Conservation (phyloP, 2,797 vertebrate species). For the Lemur catta region DNA sequence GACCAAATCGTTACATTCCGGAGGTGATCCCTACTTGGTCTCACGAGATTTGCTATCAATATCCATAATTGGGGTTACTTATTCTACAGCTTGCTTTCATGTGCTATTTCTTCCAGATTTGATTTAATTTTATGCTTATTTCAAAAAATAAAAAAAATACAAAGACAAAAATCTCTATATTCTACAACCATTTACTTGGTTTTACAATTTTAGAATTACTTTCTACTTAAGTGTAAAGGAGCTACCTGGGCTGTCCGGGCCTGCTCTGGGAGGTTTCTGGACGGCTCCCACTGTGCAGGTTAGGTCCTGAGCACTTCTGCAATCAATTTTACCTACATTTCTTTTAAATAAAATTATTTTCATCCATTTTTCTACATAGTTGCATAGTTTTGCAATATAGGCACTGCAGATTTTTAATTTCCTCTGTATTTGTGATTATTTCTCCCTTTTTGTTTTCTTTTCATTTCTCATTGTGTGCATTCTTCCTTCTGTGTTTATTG, state of each 20-base stretch:
- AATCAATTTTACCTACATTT: background rate
- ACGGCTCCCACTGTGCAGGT: background rate
- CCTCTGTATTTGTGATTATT: background rate
- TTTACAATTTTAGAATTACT: background rate
- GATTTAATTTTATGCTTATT: background rate
- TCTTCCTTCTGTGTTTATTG: background rate
- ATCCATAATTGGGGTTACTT: constrained; percentile 6
- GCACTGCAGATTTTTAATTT: background rate
- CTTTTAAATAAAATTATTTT: background rate
- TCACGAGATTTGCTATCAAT: background rate
- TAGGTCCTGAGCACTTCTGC: background rate
- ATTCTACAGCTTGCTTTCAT: background rate
- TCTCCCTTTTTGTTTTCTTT: background rate
- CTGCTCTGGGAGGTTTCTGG: background rate
- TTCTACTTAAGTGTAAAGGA: background rate
- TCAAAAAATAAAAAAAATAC: background rate
- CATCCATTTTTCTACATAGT: background rate
- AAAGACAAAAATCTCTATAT: background rate
- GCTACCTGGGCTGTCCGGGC: background rate
- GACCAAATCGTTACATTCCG: background rate
- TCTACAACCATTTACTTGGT: background rate
- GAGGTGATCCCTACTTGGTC: background rate
- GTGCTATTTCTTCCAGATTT: background rate
- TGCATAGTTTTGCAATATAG: background rate
- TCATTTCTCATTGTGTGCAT: background rate